Base-by-base conservation (phyloP, 23 tunicate species). In the Oikopleura vanhoeffeni region DNA sequence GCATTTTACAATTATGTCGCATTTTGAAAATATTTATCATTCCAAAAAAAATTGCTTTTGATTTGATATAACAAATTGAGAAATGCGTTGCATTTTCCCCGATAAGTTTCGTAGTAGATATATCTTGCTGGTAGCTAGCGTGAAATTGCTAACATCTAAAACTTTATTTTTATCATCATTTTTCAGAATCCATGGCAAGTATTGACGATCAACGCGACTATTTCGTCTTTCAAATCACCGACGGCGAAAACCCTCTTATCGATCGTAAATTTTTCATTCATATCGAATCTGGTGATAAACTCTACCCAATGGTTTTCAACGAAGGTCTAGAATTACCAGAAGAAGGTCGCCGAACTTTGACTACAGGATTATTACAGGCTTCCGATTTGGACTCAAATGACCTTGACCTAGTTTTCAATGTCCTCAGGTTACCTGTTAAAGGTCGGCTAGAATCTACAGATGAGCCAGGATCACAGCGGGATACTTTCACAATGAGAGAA, bases 161-260 rank as follows among this genome's bases (percentile, higher is more conserved):
- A n/a, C n/a, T n/a, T n/a, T n/a, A n/a, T n/a, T n/a, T n/a, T n/a
- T n/a, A n/a, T n/a, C n/a, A n/a, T n/a, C n/a, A n/a, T n/a, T n/a
- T n/a, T n/a, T n/a, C n/a, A n/a, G n/a, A n/a, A n/a, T n/a, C n/a
- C n/a, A n/a, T n/a, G n/a, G n/a, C n/a, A n/a, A 91, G 94, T 3
- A 89, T 85, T 39, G 91, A 90, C 76, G 98, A 92, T 28, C 88
- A 87, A 0, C 95, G 94, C 40, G 98, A 93, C 87, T 86, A 89
- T 86, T 85, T 93, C 88, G 90, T 89, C 82, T 93, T 93, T 86
- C 94, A 93, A 89, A 91, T 93, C 88, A 93, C 94, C 41, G 98
- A 93, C 40, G 98, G 98, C 13, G 64, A 57, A 40, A 93, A 93
- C 83, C 94, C 91, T 0, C 95, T 93, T 76, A 93, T 93, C 67